These are phyloP conservation scores for Ormyrus labotus DNA, from an alignment of 2,888 invertebrate genomes.

Conservation along the genomic window DNA sequence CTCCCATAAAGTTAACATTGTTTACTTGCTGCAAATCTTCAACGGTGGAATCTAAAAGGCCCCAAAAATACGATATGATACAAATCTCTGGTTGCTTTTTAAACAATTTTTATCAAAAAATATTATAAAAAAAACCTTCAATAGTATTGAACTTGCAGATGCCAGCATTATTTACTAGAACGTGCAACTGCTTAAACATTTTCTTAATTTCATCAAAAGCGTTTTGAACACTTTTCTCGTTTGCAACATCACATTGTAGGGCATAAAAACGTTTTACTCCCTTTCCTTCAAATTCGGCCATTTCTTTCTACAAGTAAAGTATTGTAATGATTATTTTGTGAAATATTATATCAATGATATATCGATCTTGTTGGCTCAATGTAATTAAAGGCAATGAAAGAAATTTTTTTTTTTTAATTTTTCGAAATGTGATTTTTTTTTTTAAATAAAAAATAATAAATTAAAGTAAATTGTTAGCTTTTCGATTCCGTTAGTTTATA, in stretches of 20 bases:
- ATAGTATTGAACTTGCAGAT: slow-evolving; percentile 30
- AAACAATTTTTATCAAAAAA: background rate
- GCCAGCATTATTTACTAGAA: slow-evolving; percentile 73
- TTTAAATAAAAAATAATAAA: no score
- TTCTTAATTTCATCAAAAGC: slow-evolving; percentile 67
- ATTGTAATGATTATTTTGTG: background rate
- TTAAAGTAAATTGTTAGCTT: no score
- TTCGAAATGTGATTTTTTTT: no score
- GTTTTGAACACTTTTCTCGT: slow-evolving; percentile 66
- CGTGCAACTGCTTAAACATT: slow-evolving; percentile 68
- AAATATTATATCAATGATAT: background rate
- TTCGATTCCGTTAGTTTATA: no score
- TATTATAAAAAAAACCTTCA: background rate
- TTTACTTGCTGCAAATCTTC: slow-evolving; percentile 52
- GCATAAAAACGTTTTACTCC: slow-evolving; percentile 66
- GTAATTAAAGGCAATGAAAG: no score
- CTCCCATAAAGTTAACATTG: slow-evolving; percentile 64
- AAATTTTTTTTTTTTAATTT: no score
- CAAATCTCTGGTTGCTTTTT: background rate
- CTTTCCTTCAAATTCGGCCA: background rate
- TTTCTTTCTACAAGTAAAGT: background rate
- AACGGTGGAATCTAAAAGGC: background rate
- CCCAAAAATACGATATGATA: no score
- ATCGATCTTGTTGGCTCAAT: no score
- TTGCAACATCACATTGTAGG: slow-evolving; percentile 67